Percentiles rank a stretch among this genome's conserved stretches.
Evolutionary conservation across 2,888 invertebrate species (phyloP).

Genomic region (Drosophila diplacantha): DNA sequence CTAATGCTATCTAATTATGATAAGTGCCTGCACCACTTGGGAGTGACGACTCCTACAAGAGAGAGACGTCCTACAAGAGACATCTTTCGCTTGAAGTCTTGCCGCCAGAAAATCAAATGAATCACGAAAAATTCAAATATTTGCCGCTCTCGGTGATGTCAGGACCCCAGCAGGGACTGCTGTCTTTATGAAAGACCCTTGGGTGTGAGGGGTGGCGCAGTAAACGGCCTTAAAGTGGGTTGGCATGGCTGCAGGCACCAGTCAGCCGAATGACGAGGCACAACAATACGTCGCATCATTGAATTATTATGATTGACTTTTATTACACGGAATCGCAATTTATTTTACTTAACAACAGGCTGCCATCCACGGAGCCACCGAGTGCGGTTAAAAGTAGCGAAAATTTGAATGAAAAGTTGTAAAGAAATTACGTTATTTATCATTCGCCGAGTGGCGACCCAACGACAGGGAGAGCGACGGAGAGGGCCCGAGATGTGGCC

Average conservation of each 20-base stretch:
- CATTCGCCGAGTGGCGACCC: slow-evolving; percentile 58
- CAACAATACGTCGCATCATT: slow-evolving; percentile 60
- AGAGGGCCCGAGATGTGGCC: slow-evolving; percentile 37
- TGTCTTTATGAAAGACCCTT: slow-evolving; percentile 19
- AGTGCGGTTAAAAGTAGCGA: slow-evolving; percentile 46
- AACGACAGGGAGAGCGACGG: slow-evolving; percentile 19
- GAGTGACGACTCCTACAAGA: neutral
- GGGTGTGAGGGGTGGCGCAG: slow-evolving; percentile 15
- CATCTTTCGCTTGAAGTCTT: slow-evolving; percentile 16
- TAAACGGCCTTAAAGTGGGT: slow-evolving; percentile 11
- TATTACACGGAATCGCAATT: slow-evolving; percentile 71
- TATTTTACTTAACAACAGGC: slow-evolving; percentile 71
- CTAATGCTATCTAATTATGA: slow-evolving; percentile 21
- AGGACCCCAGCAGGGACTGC: neutral
- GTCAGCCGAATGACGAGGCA: slow-evolving; percentile 25
- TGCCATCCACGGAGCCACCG: slow-evolving; percentile 22
- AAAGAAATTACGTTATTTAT: slow-evolving; percentile 72
- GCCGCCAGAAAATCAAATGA: slow-evolving; percentile 23
- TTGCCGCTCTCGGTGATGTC: neutral
- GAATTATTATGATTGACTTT: slow-evolving; percentile 74
- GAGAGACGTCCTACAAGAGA: slow-evolving; percentile 9
- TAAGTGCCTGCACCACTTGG: slow-evolving; percentile 12
- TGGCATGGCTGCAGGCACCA: slow-evolving; percentile 18
- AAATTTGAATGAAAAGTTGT: slow-evolving; percentile 70
- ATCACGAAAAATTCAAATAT: slow-evolving; percentile 36